Conservation (phyloP, 35 echinoderm and acorn worm species). For the Nesometra sesokonis region DNA sequence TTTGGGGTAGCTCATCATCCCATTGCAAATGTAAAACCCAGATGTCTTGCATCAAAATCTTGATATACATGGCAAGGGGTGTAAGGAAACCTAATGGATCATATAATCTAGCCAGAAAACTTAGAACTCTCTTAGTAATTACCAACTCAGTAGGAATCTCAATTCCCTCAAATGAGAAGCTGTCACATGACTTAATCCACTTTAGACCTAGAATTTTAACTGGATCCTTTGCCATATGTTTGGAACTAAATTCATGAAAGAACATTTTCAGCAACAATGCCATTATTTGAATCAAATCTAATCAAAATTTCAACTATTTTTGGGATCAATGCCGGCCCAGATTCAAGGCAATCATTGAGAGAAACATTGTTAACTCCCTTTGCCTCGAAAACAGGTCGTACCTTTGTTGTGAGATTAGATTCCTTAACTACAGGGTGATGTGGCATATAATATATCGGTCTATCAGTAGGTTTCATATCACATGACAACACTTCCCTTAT, state of each 20-base stretch:
- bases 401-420: conserved; percentile 12
- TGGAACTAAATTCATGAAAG: conserved; percentile 17
- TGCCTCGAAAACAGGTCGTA: conserved; percentile 5
- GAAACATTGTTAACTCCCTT: not conserved
- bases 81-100: conserved; percentile 10
- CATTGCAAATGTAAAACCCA: conserved; percentile 4
- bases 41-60: conserved; percentile 21
- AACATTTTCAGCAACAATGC: conserved; percentile 8
- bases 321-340: not conserved
- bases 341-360: conserved; percentile 14
- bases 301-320: not conserved
- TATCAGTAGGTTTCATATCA: not conserved
- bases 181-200: conserved; percentile 7
- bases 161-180: conserved; percentile 4
- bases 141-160: not conserved
- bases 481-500: not conserved
- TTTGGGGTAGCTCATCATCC: conserved; percentile 8
- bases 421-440: conserved; percentile 7
- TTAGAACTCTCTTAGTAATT: conserved; percentile 2
- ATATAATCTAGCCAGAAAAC: conserved; percentile 4
- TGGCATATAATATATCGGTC: not conserved
- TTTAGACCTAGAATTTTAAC: conserved; percentile 23
- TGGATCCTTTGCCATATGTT: not conserved
- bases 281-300: conserved; percentile 29
- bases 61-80: conserved; percentile 14